Percentiles rank a stretch among this genome's conserved stretches.
These are phyloP conservation scores for Aspidiotus destructor DNA, from an alignment of 2,888 invertebrate genomes.

Conservation along the genomic window DNA sequence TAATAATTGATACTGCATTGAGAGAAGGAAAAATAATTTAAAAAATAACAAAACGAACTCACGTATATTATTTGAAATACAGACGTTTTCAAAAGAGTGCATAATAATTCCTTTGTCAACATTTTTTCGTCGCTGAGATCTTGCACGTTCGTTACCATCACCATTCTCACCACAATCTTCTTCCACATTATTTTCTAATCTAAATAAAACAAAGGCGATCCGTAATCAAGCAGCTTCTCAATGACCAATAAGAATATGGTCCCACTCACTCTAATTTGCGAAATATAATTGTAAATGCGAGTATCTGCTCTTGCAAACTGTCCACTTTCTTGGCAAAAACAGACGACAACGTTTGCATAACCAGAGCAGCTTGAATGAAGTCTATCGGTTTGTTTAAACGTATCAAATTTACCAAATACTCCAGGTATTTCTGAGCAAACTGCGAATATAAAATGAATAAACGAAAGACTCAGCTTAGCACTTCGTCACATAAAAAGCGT, in stretches of 20 bases:
- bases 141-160: not conserved
- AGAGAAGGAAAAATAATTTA: not conserved
- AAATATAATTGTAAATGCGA: constrained; percentile 22
- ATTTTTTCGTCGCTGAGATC: constrained; percentile 14
- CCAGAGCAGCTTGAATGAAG: constrained; percentile 66
- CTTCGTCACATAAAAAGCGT: not conserved
- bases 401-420: constrained; percentile 21
- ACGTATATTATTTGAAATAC: constrained; percentile 9
- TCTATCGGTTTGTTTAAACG: constrained; percentile 43
- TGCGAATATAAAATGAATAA: constrained; percentile 1
- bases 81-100: constrained; percentile 9
- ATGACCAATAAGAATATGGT: not conserved
- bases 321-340: constrained; percentile 68
- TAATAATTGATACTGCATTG: not conserved
- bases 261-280: constrained; percentile 26
- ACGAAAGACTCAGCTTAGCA: not conserved
- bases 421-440: constrained; percentile 28
- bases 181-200: constrained; percentile 9
- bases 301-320: constrained; percentile 26
- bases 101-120: constrained; percentile 1
- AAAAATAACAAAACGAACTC: not conserved
- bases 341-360: constrained; percentile 61
- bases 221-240: not conserved
- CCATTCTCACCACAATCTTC: constrained; percentile 1
- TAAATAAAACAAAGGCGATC: not conserved